These are phyloP conservation scores for Colostygia pectinataria DNA, from an alignment of 2,888 invertebrate species.

Conservation along the genomic window DNA sequence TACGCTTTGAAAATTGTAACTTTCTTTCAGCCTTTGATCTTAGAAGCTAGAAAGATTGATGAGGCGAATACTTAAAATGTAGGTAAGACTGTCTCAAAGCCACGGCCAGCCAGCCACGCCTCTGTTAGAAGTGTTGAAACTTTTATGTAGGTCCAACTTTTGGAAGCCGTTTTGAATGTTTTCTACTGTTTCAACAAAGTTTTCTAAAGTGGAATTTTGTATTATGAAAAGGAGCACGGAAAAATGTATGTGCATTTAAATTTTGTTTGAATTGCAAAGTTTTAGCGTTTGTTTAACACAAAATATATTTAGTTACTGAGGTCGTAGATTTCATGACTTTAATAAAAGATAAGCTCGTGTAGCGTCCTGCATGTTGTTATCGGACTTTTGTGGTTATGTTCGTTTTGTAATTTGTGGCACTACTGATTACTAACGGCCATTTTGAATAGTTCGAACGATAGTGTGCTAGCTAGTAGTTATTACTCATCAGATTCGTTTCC, in stretches of 20 bases:
- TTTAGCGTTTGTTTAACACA: constrained; percentile 33
- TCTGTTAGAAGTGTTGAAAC: constrained; percentile 4
- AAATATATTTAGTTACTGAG: constrained; percentile 37
- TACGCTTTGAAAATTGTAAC: constrained; percentile 30
- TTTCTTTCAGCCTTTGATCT: constrained; percentile 34
- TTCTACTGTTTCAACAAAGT: constrained; percentile 25
- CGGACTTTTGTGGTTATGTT: constrained; percentile 13
- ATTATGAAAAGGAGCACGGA: constrained; percentile 32
- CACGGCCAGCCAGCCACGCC: background rate
- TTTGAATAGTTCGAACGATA: constrained; percentile 15
- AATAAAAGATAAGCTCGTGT: constrained; percentile 40
- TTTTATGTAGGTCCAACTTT: constrained; percentile 23
- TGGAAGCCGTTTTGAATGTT: constrained; percentile 16
- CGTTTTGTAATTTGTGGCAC: constrained; percentile 18
- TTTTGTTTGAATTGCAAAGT: constrained; percentile 37
- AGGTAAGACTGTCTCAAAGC: constrained; percentile 7
- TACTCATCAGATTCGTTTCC: background rate
- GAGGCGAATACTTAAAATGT: constrained; percentile 20
- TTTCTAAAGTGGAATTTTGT: constrained; percentile 26
- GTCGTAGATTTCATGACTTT: constrained; percentile 35
- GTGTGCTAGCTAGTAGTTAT: constrained; percentile 1
- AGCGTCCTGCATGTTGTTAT: constrained; percentile 28
- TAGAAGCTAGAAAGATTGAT: constrained; percentile 25
- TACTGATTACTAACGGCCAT: constrained; percentile 18
- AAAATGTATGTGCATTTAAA: constrained; percentile 27